A percentile compares a stretch with the other conserved stretches of the same genome.
Evolutionary conservation across 2,797 vertebrate genomes (phyloP).

Genomic region (Neomorphus geoffroyi): DNA sequence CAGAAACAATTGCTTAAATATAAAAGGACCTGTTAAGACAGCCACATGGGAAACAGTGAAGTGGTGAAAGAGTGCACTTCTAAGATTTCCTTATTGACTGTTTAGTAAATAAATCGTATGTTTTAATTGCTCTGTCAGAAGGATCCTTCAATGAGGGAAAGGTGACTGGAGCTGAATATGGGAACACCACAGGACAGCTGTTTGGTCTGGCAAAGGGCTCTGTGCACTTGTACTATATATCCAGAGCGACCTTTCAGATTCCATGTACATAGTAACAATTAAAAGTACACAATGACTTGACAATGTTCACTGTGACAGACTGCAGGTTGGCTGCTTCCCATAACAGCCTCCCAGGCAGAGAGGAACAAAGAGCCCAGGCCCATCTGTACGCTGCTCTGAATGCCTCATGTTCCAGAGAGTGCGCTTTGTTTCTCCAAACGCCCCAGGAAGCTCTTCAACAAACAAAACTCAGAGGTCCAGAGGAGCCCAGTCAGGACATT

Average conservation of each 20-base stretch:
- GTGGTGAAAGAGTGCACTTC: slow-evolving; percentile 51
- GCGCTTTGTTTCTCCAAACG: slow-evolving; percentile 73
- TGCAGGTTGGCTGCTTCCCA: slow-evolving; percentile 81
- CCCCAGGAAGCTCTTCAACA: slow-evolving; percentile 79
- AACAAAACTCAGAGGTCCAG: slow-evolving; percentile 78
- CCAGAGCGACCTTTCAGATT: slow-evolving; percentile 77
- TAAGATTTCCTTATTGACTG: slow-evolving; percentile 57
- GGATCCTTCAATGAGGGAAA: slow-evolving; percentile 70
- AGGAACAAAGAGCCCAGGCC: slow-evolving; percentile 75
- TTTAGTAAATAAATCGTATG: slow-evolving; percentile 74
- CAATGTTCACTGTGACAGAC: slow-evolving; percentile 77
- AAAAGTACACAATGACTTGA: slow-evolving; percentile 76
- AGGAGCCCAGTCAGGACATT: slow-evolving; percentile 76
- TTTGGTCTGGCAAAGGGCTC: slow-evolving; percentile 76
- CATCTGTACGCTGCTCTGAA: slow-evolving; percentile 75
- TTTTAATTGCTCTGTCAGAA: slow-evolving; percentile 76
- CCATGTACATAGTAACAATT: slow-evolving; percentile 79
- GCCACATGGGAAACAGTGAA: slow-evolving; percentile 36
- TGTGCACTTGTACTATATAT: slow-evolving; percentile 74
- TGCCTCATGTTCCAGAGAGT: slow-evolving; percentile 76
- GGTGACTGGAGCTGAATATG: slow-evolving; percentile 73
- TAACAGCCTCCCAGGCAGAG: slow-evolving; percentile 77
- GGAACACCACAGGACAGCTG: slow-evolving; percentile 73
- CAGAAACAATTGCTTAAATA: slow-evolving; percentile 58
- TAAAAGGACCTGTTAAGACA: slow-evolving; percentile 46